Base-by-base conservation (phyloP, 2,113 vertebrate species). In the Trematomus loennbergii region DNA sequence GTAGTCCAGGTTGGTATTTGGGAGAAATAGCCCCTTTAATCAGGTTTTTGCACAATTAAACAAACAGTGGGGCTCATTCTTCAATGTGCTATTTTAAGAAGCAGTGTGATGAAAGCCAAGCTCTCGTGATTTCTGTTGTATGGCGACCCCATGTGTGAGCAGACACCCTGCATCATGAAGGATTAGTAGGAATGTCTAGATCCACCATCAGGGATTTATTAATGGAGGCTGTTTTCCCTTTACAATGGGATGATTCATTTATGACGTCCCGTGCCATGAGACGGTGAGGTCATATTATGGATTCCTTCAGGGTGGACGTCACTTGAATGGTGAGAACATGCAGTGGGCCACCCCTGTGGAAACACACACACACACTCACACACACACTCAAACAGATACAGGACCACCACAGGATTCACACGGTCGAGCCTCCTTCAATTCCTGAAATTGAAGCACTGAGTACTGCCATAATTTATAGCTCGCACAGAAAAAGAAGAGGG, bases 191-290 rank as follows among this genome's bases (percentile, higher is more conserved):
- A 81, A 93, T 91, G 88, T 85, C 87, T 86, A 84, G 77, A 85
- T 84, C 72, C 54, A 55, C 64, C 82, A 83, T 90, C 36, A 63
- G 82, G 75, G 86, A 88, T 88, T 90, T 70, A 89, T 85, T 88
- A 84, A 92, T 79, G 46, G 80, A 65, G 46, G 68, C 75, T 15
- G 75, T 50, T 89, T 40, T 89, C 70, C 45, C 22, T 75, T 63
- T 59, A 94, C 92, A 95, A 94, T 85, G 81, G 73, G 29, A 80
- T 85, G 90, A 94, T 94, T 94, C 87, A 93, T 90, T 89, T 83
- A 89, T 93, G 92, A 89, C 83, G 88, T 90, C 89, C 86, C 81
- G 60, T 45, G 79, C 87, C 57, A 70, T 75, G 83, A 87, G 90
- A 92, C 69, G 71, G 87, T 94, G 93, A 94, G 90, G 90, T 95